Conservation (phyloP, 1,140 invertebrate genomes). For the Proales similis region DNA sequence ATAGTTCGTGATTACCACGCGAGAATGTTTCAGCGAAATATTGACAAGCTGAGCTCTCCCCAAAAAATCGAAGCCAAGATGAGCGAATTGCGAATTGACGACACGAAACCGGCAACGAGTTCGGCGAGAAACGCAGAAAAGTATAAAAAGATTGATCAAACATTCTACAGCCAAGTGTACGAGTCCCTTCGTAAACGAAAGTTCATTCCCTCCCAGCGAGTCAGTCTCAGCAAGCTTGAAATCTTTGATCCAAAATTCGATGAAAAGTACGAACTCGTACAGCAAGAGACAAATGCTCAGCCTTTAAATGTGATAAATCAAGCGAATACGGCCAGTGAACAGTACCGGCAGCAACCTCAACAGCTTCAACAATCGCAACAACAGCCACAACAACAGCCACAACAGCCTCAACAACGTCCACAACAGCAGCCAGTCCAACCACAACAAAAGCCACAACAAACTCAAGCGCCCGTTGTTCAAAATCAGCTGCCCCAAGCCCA, state of each 20-base stretch:
- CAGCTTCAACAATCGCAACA: not conserved
- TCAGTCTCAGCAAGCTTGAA: conserved; percentile 11
- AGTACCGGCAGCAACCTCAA: not conserved
- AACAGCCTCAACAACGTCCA: conserved; percentile 8
- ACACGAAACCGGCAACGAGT: not conserved
- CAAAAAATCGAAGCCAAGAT: not conserved
- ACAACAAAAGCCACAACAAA: conserved; percentile 1
- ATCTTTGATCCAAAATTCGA: conserved; percentile 4
- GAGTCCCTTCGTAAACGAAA: conserved; percentile 14
- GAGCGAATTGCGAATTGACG: not conserved
- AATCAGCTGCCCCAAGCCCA: not conserved
- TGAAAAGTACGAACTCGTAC: not conserved
- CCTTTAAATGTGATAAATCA: not conserved
- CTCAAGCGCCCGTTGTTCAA: not conserved
- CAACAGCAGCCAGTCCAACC: not conserved
- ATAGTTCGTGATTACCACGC: not conserved
- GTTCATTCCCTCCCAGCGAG: not conserved
- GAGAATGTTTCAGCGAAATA: not conserved
- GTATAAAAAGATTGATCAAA: conserved; percentile 13
- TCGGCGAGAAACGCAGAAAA: not conserved
- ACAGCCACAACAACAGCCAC: not conserved
- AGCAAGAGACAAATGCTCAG: not conserved
- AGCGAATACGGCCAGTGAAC: not conserved
- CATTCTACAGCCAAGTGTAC: conserved; percentile 25
- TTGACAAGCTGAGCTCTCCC: not conserved